Conservation (phyloP, 1,140 invertebrate genomes). For the Brachionus rotundiformis region DNA sequence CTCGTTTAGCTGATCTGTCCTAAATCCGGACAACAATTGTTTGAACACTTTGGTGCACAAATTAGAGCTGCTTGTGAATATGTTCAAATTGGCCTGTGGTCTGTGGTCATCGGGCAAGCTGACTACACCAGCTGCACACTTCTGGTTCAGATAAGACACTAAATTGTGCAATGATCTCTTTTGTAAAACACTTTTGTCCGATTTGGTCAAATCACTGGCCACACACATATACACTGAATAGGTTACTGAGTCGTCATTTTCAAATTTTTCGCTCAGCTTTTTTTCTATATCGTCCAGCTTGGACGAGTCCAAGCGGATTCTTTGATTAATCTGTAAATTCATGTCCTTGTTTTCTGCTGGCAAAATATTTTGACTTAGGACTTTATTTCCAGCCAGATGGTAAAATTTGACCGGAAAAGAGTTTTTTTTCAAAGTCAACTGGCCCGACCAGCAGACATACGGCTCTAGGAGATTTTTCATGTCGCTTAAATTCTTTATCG, state of each 20-base stretch:
- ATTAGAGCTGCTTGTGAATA: slow-evolving; percentile 1
- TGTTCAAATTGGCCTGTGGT: neutral
- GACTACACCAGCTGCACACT: slow-evolving; percentile 38
- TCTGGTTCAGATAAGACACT: slow-evolving; percentile 31
- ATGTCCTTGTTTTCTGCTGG: neutral
- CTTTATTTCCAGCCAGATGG: slow-evolving; percentile 1
- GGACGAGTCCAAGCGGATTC: slow-evolving; percentile 29
- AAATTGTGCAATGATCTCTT: slow-evolving; percentile 33
- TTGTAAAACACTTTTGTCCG: neutral
- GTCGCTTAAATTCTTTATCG: neutral
- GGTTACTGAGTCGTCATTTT: neutral
- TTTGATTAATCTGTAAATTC: slow-evolving; percentile 34
- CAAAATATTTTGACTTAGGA: neutral
- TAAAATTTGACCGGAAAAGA: slow-evolving; percentile 42
- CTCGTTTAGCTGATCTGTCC: neutral
- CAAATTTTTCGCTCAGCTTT: neutral
- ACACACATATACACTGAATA: neutral
- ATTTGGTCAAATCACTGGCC: neutral
- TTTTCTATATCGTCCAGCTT: slow-evolving; percentile 40
- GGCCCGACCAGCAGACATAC: neutral
- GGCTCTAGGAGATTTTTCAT: neutral
- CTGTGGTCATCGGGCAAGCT: neutral
- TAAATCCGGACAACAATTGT: neutral
- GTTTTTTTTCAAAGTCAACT: slow-evolving; percentile 46
- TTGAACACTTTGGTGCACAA: neutral